A percentile compares a stretch with the other conserved stretches of the same genome.
Conservation (phyloP, 2,888 invertebrate species). For the Strigamia crassipes region DNA sequence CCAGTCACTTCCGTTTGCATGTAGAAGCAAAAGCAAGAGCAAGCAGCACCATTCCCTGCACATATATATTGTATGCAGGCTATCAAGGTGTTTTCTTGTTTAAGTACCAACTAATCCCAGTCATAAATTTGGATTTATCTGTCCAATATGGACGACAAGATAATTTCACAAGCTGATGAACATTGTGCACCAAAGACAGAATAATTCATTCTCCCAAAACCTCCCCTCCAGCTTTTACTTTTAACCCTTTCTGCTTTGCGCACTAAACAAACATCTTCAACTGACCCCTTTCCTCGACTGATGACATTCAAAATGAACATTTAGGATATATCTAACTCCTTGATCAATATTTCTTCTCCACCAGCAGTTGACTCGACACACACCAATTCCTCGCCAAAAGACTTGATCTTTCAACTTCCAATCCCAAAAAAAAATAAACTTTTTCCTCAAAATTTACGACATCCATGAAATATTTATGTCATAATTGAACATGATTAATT, state of each 20-base stretch:
- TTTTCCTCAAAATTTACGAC: no score
- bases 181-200: slow-evolving; percentile 15
- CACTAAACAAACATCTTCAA: background rate
- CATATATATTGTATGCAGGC: slow-evolving; percentile 27
- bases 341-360: background rate
- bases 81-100: slow-evolving; percentile 47
- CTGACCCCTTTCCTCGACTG: background rate
- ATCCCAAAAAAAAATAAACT: no score
- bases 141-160: slow-evolving; percentile 44
- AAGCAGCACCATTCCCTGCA: slow-evolving; percentile 2
- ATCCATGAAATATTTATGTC: no score
- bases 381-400: background rate
- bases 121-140: slow-evolving; percentile 47
- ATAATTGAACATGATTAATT: no score
- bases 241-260: background rate
- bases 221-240: background rate
- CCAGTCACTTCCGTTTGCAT: background rate
- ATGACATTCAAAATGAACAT: background rate
- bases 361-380: background rate
- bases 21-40: background rate
- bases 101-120: slow-evolving; percentile 45
- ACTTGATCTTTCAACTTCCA: background rate
- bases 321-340: background rate
- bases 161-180: slow-evolving; percentile 46
- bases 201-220: slow-evolving; percentile 43